A percentile compares a stretch with the other conserved stretches of the same genome.
Evolutionary conservation across 2,113 vertebrate species (phyloP).

Genomic region (Sisor rabdophorus): DNA sequence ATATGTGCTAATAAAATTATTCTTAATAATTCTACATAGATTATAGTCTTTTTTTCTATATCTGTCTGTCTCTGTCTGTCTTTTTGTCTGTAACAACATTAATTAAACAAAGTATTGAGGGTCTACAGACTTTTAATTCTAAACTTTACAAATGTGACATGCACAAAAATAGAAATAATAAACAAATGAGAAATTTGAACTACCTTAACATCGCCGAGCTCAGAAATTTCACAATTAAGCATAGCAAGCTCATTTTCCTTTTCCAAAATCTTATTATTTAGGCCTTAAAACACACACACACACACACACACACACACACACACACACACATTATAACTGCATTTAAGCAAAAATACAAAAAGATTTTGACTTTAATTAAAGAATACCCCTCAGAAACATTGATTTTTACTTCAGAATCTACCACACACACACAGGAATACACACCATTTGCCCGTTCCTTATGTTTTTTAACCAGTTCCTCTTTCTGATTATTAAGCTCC

Average conservation of each 20-base stretch:
- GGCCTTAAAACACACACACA: constrained; percentile 40
- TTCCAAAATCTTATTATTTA: constrained; percentile 47
- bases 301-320: not conserved
- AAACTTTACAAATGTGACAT: too few relatives aligned
- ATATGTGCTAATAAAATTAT: too few relatives aligned
- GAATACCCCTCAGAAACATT: too few relatives aligned
- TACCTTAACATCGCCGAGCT: constrained; percentile 53
- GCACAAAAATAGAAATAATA: not conserved
- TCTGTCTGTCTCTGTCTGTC: too few relatives aligned
- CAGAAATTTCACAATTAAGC: constrained; percentile 47
- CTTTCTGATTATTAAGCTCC: constrained; percentile 49
- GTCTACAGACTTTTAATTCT: too few relatives aligned
- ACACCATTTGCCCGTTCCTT: constrained; percentile 45
- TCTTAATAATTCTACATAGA: too few relatives aligned
- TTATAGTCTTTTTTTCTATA: too few relatives aligned
- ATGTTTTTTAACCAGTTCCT: constrained; percentile 42
- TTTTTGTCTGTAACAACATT: too few relatives aligned
- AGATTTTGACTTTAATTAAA: too few relatives aligned
- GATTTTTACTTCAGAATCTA: not conserved
- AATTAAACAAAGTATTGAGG: too few relatives aligned
- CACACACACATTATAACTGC: not conserved
- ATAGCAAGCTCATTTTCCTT: constrained; percentile 49
- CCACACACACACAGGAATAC: not conserved
- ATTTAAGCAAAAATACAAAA: too few relatives aligned
- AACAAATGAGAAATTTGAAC: not conserved